Evolutionary conservation across 2,888 invertebrate genomes (phyloP), one percentile per base, ranked within the genome.

Genomic region (Monopis laevigella): DNA sequence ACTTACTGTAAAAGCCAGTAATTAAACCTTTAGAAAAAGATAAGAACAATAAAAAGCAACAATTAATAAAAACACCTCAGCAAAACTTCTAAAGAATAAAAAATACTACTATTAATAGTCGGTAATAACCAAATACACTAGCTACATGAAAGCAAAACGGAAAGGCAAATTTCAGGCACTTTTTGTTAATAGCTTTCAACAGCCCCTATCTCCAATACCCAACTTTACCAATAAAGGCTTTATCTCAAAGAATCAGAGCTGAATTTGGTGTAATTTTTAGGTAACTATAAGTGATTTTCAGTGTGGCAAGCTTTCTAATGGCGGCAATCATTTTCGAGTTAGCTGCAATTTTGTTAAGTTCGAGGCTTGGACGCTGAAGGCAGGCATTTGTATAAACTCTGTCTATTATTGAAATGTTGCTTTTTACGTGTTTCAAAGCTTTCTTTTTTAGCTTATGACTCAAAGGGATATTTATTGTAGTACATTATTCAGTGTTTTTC

Each of bases 271-370:
- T n/a, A n/a, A n/a, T n/a, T n/a, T n/a, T n/a, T n/a, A n/a, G n/a
- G n/a, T n/a, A n/a, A n/a, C n/a, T n/a, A n/a, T n/a, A n/a, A n/a
- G n/a, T n/a, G n/a, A n/a, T n/a, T n/a, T n/a, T 12, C 6, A 7
- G 29, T 29, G 17, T 16, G 21, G 21, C 21, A 36, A 11, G 4
- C 21, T 19, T 36, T 36, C 36, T 29, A 29, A 36, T 35, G 36
- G 36, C 14, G 30, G 39, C 40, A 41, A 41, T 44, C 41, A 44
- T 44, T 44, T 44, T 44, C 30, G 38, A 30, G 28, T 43, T 43
- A 43, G 38, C 41, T 16, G 30, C 38, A 40, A 40, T 41, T 43
- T 41, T 34, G 26, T 36, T 21, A 19, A 21, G 12, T 18, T 17
- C 17, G 16, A 2, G 34, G 24, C 10, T 16, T 21, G 36, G 17